These are phyloP conservation scores for Lordiphosa collinella DNA, from an alignment of 1,140 invertebrate genomes.

Conservation along the genomic window DNA sequence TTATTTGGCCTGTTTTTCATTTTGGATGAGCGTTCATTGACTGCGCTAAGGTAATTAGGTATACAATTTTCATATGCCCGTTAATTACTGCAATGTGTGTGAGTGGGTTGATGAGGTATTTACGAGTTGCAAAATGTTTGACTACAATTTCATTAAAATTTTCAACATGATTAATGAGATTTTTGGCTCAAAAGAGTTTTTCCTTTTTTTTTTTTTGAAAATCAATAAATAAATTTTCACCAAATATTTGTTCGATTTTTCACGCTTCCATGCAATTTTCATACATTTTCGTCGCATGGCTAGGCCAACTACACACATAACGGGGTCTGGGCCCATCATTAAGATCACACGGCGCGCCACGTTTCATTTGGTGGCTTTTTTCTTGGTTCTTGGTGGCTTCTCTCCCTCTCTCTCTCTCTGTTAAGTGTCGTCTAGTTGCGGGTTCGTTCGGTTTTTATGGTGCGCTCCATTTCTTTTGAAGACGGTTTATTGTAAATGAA, in stretches of 20 bases:
- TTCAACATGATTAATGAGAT: slow-evolving; percentile 62
- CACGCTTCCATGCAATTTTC: slow-evolving; percentile 73
- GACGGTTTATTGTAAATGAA: slow-evolving; percentile 78
- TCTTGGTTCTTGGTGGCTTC: neutral
- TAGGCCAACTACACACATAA: slow-evolving; percentile 7
- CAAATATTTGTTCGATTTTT: slow-evolving; percentile 69
- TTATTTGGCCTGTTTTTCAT: slow-evolving; percentile 18
- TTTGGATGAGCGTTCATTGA: slow-evolving; percentile 60
- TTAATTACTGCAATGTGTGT: slow-evolving; percentile 60
- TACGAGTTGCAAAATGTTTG: slow-evolving; percentile 61
- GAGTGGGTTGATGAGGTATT: slow-evolving; percentile 30
- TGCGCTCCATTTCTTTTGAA: slow-evolving; percentile 73
- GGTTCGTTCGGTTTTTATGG: slow-evolving; percentile 40
- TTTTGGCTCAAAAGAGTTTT: slow-evolving; percentile 26
- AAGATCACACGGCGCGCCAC: slow-evolving; percentile 64
- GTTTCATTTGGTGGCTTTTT: slow-evolving; percentile 55
- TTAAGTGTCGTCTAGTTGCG: slow-evolving; percentile 30
- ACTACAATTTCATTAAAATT: slow-evolving; percentile 52
- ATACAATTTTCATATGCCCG: slow-evolving; percentile 27
- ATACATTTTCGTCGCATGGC: slow-evolving; percentile 44
- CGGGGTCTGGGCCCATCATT: slow-evolving; percentile 45
- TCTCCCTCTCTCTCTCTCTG: slow-evolving; percentile 14
- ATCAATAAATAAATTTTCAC: slow-evolving; percentile 58
- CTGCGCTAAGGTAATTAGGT: slow-evolving; percentile 57
- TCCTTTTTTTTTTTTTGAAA: slow-evolving; percentile 12